Evolutionary conservation across 2,888 invertebrate species (phyloP).

Genomic region (Ethmia dodecea): DNA sequence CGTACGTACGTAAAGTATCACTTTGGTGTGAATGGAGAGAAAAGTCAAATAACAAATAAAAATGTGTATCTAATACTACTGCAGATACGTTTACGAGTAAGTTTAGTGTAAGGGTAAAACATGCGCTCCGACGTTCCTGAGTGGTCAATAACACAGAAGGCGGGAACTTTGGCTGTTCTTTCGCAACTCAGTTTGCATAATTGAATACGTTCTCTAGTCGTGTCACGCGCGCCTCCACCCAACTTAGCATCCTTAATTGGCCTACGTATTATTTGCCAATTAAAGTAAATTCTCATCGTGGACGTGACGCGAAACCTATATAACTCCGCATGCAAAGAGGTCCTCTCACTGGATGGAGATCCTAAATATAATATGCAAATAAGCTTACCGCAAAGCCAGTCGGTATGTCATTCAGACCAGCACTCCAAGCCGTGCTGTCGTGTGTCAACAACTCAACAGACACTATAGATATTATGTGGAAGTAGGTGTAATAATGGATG

Average conservation of each 20-base stretch:
- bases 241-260: slow-evolving; percentile 77
- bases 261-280: slow-evolving; percentile 78
- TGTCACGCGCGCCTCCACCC: slow-evolving; percentile 71
- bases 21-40: slow-evolving; percentile 50
- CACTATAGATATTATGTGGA: no score
- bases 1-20: neutral
- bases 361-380: slow-evolving; percentile 47
- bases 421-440: slow-evolving; percentile 23
- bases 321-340: slow-evolving; percentile 49
- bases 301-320: slow-evolving; percentile 72
- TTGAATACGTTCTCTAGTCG: slow-evolving; percentile 71
- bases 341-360: slow-evolving; percentile 37
- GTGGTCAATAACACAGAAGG: slow-evolving; percentile 42
- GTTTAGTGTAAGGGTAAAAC: neutral
- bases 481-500: slow-evolving; percentile 32
- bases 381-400: slow-evolving; percentile 22
- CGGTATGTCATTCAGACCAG: slow-evolving; percentile 8
- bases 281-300: slow-evolving; percentile 75
- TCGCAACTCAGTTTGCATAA: slow-evolving; percentile 69
- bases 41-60: slow-evolving; percentile 24
- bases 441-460: slow-evolving; percentile 29
- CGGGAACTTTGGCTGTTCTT: slow-evolving; percentile 49
- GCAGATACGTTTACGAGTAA: no score
- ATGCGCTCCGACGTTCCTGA: slow-evolving; percentile 19
- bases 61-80: slow-evolving; percentile 8